Percentiles rank a stretch among this genome's conserved stretches.
Evolutionary conservation across 2,797 vertebrate species (phyloP).

Genomic region (Silurus lanzhouensis): DNA sequence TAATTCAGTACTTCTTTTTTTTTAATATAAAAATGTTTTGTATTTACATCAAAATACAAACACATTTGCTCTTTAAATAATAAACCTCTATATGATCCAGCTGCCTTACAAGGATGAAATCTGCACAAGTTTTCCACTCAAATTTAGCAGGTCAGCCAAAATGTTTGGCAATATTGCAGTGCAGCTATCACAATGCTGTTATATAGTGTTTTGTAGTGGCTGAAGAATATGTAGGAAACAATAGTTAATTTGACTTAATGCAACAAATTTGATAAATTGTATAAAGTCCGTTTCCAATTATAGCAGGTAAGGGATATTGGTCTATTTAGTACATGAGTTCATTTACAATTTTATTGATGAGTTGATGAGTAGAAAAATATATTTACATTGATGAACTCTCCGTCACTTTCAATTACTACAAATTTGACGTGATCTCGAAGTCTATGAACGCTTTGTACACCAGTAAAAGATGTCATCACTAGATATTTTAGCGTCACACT

Average conservation of each 20-base stretch:
- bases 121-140: conserved; percentile 9
- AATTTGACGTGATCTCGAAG: background rate
- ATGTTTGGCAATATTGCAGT: background rate
- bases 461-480: background rate
- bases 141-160: background rate
- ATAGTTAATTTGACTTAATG: background rate
- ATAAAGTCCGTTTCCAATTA: background rate
- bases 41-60: conserved; percentile 69
- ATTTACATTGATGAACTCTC: background rate
- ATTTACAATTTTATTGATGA: too few relatives aligned
- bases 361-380: background rate
- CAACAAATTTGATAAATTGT: background rate
- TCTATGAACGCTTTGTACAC: background rate
- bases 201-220: too few relatives aligned
- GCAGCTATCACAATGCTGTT: background rate
- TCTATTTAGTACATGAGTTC: background rate
- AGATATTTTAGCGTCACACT: background rate
- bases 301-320: too few relatives aligned
- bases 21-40: conserved; percentile 61
- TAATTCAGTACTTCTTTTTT: conserved; percentile 35
- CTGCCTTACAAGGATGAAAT: conserved; percentile 47
- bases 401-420: background rate
- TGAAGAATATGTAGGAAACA: background rate
- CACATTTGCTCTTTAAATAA: conserved; percentile 53
- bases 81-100: conserved; percentile 53